Percentiles rank a stretch among this genome's conserved stretches.
phyloP scores from a whole-genome alignment of 2,888 invertebrate genomes.

The Sphinx pinastri region DNA sequence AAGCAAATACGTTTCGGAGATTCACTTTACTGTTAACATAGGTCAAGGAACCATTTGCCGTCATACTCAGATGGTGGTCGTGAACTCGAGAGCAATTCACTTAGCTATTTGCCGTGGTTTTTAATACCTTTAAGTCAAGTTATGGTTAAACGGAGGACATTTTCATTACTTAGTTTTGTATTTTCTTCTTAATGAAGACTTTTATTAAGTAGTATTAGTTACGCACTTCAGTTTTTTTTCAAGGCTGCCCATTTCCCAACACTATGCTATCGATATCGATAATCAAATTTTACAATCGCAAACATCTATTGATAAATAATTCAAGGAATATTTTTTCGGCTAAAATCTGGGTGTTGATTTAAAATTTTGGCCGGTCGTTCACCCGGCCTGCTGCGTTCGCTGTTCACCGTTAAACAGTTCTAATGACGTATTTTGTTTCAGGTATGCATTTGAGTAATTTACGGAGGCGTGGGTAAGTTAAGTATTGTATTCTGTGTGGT shows the following conservation, averaged over 20 bases:
- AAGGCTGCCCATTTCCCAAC: neutral
- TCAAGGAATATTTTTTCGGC: constrained; percentile 56
- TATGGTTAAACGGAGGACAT: neutral
- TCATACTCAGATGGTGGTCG: neutral
- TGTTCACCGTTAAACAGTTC: constrained; percentile 17
- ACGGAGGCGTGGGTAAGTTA: constrained; percentile 11
- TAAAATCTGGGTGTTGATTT: constrained; percentile 71
- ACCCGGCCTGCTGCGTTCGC: constrained; percentile 47
- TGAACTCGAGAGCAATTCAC: too few relatives aligned
- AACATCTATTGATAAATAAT: constrained; percentile 42
- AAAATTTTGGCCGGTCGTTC: constrained; percentile 77
- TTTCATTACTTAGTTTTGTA: too few relatives aligned
- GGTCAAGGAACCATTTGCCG: constrained; percentile 18
- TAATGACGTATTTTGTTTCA: constrained; percentile 24
- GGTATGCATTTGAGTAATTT: constrained; percentile 21
- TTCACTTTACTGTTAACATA: constrained; percentile 16
- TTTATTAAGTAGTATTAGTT: too few relatives aligned
- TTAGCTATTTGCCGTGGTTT: neutral
- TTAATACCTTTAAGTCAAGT: neutral
- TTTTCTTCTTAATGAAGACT: too few relatives aligned
- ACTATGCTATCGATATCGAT: neutral
- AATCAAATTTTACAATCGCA: constrained; percentile 22
- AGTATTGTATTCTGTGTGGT: neutral
- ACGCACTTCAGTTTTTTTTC: too few relatives aligned
- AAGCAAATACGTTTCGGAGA: constrained; percentile 12